These are phyloP conservation scores for Drosophila kikkawai DNA, from an alignment of 1,140 invertebrate genomes.

Conservation along the genomic window DNA sequence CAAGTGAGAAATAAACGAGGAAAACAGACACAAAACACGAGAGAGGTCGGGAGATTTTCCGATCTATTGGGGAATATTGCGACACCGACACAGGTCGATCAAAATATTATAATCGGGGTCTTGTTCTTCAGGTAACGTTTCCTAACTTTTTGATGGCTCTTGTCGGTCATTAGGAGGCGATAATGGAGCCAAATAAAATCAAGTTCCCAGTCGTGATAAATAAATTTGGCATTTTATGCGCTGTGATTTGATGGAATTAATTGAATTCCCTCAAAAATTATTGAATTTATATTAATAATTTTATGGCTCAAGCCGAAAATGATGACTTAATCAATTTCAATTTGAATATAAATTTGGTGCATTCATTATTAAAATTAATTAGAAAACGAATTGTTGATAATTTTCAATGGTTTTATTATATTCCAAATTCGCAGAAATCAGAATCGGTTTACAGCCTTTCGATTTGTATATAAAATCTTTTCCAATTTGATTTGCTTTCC, in stretches of 20 bases:
- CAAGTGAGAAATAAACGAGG: conserved; percentile 30
- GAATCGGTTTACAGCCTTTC: neutral
- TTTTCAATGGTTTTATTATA: neutral
- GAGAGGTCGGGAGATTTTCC: conserved; percentile 1
- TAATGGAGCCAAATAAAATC: conserved; percentile 25
- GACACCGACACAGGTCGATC: conserved; percentile 10
- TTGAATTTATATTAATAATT: conserved; percentile 36
- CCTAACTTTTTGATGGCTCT: conserved; percentile 8
- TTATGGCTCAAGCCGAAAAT: conserved; percentile 2
- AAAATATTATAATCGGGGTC: conserved; percentile 8
- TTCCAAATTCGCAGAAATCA: neutral
- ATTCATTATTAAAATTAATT: neutral
- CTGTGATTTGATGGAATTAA: neutral
- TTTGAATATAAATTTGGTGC: neutral
- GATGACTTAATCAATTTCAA: conserved; percentile 13
- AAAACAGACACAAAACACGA: conserved; percentile 7
- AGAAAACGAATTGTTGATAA: neutral
- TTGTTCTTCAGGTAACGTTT: conserved; percentile 13
- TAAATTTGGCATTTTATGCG: conserved; percentile 26
- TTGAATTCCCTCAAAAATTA: conserved; percentile 1
- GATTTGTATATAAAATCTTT: neutral
- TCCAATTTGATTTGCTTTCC: neutral
- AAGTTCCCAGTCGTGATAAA: conserved; percentile 11
- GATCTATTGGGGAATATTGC: conserved; percentile 14
- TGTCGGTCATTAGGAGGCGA: conserved; percentile 26